Base-by-base conservation (phyloP, 2,888 invertebrate species). In the Brachylomia viminalis region DNA sequence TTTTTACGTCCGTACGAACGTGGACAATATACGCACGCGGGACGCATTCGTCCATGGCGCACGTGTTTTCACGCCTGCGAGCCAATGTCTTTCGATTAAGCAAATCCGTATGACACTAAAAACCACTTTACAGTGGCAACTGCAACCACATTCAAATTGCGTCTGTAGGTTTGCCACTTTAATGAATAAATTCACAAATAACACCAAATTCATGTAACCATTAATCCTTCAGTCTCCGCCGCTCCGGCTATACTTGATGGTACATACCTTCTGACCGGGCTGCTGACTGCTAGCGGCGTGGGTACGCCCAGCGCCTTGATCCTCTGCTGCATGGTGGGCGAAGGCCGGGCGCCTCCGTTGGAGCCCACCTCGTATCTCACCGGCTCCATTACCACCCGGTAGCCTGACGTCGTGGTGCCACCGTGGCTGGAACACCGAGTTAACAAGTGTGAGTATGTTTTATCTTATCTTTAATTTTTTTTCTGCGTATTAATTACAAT, bases 241-340 rank as follows among this genome's bases (percentile, higher is more conserved):
- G 47, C 72, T 59, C 49, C 59, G 45, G 42, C 30, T 80, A 23
- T 42, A 59, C 23, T 61, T 68, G 47, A 77, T 47, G 64, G 67
- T 68, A 89, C 91, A 79, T 97, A 98, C 98, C 98, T 98, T 97
- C 98, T 97, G 89, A 98, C 98, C 79, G 98, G 98, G 96, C 98
- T 98, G 96, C 97, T 98, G 97, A 98, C 97, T 15, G 98, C 98
- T 75, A 99, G 97, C 58, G 99, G 98, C 83, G 99, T 99, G 78
- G 99, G 98, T 87, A 99, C 98, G 71, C 99, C 99, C 77, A 99
- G 97, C 79, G 98, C 98, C 95, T 98, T 98, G 91, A 99, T 98
- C 91, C 99, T 97, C 95, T 98, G 98, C 94, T 98, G 98, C 98
- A 98, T 98, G 70, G 98, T 98, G 75, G 98, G 98, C 90, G 98